Base-by-base conservation (phyloP, 2,797 vertebrate species). In the Anabacerthia variegaticeps region DNA sequence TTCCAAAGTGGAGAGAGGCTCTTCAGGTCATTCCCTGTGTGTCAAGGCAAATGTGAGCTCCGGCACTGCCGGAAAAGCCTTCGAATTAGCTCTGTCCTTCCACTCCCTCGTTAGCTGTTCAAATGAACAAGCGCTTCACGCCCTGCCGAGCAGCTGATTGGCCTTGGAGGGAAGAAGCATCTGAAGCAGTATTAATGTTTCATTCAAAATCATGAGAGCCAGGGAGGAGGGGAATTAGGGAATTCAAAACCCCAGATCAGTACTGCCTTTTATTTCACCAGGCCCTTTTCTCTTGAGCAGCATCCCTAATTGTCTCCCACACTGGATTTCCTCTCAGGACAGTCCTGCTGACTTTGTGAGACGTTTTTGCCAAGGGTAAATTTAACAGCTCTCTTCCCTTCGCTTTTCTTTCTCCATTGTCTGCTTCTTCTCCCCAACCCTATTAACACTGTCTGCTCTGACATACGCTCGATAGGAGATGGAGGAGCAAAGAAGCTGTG, bases 101-200 rank as follows among this genome's bases (percentile, higher is more conserved):
- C 79, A 81, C 23, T 92, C 62, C 59, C 83, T 92, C 14, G 52
- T 91, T 96, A 96, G 89, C 89, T 91, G 91, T 88, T 96, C 91
- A 82, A 65, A 94, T 88, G 93, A 94, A 68, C 81, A 91, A 96
- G 51, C 16, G 55, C 92, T 95, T 96, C 94, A 93, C 44, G 92
- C 95, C 92, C 94, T 94, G 85, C 71, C 39, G 88, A 95, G 94
- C 95, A 96, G 92, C 93, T 95, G 95, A 95, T 95, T 94, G 92
- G 95, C 97, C 93, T 96, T 94, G 94, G 93, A 94, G 93, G 92
- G 92, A 88, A 95, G 93, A 88, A 96, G 66, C 91, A 88, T 95
- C 91, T 95, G 93, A 96, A 96, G 95, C 93, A 92, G 92, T 93
- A 95, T 95, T 96, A 96, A 97, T 97, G 95, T 92, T 94, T 94